These are phyloP conservation scores for Strongylocentrotus purpuratus DNA, from an alignment of 35 echinoderm and acorn worm genomes.

Conservation along the genomic window DNA sequence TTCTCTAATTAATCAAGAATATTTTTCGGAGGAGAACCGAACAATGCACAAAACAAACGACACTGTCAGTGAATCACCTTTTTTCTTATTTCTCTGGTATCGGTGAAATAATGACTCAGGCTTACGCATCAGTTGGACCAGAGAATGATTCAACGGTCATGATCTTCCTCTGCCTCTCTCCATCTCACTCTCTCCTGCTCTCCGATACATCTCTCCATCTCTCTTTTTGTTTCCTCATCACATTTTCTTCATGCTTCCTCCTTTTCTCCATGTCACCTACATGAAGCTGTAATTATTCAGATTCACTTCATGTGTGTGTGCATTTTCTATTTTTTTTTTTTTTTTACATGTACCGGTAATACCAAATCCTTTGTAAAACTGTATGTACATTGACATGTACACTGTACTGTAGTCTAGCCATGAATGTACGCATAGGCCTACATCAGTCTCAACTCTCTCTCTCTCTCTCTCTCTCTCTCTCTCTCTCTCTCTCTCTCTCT, in stretches of 20 bases:
- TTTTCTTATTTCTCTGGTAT: not conserved
- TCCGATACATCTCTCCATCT: not conserved
- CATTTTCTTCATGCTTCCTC: not conserved
- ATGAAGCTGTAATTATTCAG: no score
- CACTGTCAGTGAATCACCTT: constrained; percentile 7
- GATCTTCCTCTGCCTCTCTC: not conserved
- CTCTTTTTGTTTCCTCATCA: not conserved
- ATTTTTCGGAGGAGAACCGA: not conserved
- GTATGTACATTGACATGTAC: no score
- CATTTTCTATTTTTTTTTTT: no score
- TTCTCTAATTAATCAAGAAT: not conserved
- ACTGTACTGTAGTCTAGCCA: no score
- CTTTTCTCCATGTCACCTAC: no score
- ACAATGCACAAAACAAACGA: not conserved
- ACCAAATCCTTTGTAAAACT: no score
- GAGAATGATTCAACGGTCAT: not conserved
- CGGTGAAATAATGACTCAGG: constrained; percentile 28
- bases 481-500: not conserved
- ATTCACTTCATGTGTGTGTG: no score
- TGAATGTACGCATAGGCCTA: no score
- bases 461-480: not conserved
- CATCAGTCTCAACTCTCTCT: no score
- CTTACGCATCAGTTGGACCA: constrained; percentile 28
- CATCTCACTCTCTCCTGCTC: not conserved
- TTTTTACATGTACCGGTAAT: no score